A percentile compares a stretch with the other conserved stretches of the same genome.
These are phyloP conservation scores for Criorhina ranunculi DNA, from an alignment of 2,888 invertebrate species.

Conservation along the genomic window DNA sequence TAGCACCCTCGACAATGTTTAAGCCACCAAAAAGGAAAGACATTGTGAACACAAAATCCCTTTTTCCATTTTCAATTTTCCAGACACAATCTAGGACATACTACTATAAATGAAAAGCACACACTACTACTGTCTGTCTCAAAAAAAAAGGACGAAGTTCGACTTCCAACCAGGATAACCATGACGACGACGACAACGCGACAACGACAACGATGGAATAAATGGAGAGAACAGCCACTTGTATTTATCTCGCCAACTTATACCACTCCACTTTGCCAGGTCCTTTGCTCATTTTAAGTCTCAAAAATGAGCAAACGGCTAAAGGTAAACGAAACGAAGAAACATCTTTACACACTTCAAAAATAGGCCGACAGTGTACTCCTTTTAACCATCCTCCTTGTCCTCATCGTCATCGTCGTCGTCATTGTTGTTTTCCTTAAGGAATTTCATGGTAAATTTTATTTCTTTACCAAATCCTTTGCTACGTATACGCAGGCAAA, in stretches of 20 bases:
- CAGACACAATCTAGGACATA: conserved; percentile 58
- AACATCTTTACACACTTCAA: conserved; percentile 53
- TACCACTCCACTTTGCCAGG: conserved; percentile 62
- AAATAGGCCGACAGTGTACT: conserved; percentile 64
- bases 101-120: conserved; percentile 42
- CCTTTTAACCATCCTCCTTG: conserved; percentile 28
- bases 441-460: conserved; percentile 22
- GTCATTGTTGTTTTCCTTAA: conserved; percentile 36
- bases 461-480: conserved; percentile 53
- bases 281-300: conserved; percentile 56
- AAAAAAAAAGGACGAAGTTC: conserved; percentile 45
- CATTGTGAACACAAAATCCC: conserved; percentile 52
- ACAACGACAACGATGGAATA: conserved; percentile 31
- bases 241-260: conserved; percentile 64
- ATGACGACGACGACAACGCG: conserved; percentile 35
- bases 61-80: conserved; percentile 44
- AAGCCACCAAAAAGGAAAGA: conserved; percentile 51
- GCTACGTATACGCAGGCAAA: conserved; percentile 21
- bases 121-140: conserved; percentile 10
- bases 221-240: conserved; percentile 59
- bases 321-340: conserved; percentile 33
- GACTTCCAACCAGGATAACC: conserved; percentile 36
- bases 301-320: conserved; percentile 1
- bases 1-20: conserved; percentile 70
- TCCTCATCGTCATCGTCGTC: conserved; percentile 19